Percentiles rank a stretch among this genome's conserved stretches.
These are phyloP conservation scores for Podotricha telesiphe DNA, from an alignment of 2,888 invertebrate genomes.

Conservation along the genomic window DNA sequence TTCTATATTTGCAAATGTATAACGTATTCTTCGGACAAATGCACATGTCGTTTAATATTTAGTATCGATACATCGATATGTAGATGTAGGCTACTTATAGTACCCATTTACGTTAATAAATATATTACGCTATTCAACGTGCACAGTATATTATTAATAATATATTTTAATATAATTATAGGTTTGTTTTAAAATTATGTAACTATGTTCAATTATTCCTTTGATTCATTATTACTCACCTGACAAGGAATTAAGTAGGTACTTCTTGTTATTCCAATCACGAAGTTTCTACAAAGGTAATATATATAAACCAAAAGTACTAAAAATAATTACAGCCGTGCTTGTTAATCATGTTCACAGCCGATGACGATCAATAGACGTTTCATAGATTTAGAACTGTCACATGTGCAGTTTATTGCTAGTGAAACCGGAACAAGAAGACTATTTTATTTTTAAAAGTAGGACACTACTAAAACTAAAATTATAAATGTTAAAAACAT, in stretches of 20 bases:
- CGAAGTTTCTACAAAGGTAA: background rate
- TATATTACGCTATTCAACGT: background rate
- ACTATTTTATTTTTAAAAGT: background rate
- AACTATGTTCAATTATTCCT: background rate
- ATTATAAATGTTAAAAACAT: background rate
- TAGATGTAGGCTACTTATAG: no score
- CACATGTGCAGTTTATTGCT: constrained; percentile 29
- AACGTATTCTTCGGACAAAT: background rate
- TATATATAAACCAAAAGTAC: background rate
- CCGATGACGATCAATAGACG: constrained; percentile 26
- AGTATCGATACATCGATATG: background rate
- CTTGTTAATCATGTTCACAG: constrained; percentile 14
- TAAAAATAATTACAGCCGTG: constrained; percentile 20
- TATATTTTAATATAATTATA: background rate
- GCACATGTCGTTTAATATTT: background rate
- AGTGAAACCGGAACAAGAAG: background rate
- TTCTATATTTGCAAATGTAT: background rate
- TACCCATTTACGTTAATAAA: no score
- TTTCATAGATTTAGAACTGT: constrained; percentile 26
- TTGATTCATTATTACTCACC: background rate
- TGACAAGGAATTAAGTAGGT: background rate
- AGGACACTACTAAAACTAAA: no score
- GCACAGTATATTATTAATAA: background rate
- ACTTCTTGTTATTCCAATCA: constrained; percentile 2
- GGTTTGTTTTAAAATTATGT: no score